Percentiles rank a stretch among this genome's conserved stretches.
These are phyloP conservation scores for Fulica atra DNA, from an alignment of 2,113 vertebrate genomes.

Conservation along the genomic window DNA sequence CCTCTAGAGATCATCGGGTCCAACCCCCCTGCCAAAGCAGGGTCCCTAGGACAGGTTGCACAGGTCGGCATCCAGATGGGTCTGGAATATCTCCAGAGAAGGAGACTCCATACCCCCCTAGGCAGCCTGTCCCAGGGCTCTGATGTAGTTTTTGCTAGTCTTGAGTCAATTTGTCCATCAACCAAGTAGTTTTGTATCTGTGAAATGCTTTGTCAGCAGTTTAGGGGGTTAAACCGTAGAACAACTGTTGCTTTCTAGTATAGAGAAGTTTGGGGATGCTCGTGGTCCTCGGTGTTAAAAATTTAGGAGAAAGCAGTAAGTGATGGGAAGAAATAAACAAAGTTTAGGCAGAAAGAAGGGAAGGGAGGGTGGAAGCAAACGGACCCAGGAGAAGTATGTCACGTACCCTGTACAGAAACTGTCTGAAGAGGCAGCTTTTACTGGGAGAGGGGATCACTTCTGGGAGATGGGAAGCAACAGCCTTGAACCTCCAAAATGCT, in stretches of 20 bases:
- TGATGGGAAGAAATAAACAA: neutral
- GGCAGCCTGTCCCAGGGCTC: too few relatives aligned
- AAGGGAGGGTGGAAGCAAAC: neutral
- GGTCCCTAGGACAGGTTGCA: too few relatives aligned
- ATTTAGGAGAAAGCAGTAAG: neutral
- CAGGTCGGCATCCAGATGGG: too few relatives aligned
- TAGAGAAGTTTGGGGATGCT: neutral
- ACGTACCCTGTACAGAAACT: neutral
- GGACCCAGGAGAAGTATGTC: neutral
- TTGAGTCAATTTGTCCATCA: neutral
- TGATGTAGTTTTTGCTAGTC: fast-evolving
- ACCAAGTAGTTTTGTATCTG: neutral
- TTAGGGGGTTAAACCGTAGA: neutral
- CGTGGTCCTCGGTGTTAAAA: neutral
- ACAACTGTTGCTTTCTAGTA: neutral
- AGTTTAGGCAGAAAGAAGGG: neutral
- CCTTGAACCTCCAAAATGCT: neutral
- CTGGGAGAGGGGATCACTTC: neutral
- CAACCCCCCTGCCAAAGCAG: too few relatives aligned
- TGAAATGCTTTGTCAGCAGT: neutral
- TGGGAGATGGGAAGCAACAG: neutral
- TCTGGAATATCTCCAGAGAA: too few relatives aligned
- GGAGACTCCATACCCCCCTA: too few relatives aligned
- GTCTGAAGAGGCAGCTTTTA: neutral
- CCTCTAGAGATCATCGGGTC: too few relatives aligned